Evolutionary conservation across 2,113 vertebrate genomes (phyloP).

Genomic region (Aepyceros melampus): DNA sequence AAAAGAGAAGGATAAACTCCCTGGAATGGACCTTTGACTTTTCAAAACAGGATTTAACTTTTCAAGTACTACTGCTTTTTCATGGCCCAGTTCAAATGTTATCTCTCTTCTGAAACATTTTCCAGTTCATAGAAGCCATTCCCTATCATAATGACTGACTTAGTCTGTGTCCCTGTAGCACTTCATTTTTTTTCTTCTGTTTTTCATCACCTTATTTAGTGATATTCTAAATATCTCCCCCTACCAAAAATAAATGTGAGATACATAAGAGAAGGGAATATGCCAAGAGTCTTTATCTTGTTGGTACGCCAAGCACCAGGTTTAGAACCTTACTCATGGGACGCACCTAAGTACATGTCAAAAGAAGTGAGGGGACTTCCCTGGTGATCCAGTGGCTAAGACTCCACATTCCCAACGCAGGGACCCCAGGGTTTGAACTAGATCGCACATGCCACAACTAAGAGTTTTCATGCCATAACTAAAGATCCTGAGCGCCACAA

Average conservation of each 20-base stretch:
- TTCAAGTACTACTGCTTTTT: background rate
- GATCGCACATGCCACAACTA: background rate
- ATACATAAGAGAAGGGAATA: background rate
- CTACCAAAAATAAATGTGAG: background rate
- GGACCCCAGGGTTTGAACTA: background rate
- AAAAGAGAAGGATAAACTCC: background rate
- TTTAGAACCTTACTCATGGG: background rate
- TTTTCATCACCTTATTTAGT: background rate
- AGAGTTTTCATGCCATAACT: background rate
- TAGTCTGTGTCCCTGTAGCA: background rate
- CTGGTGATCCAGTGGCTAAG: background rate
- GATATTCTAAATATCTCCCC: background rate
- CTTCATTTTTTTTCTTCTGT: background rate
- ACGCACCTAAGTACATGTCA: background rate
- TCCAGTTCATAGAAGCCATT: background rate
- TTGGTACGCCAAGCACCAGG: background rate
- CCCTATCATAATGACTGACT: background rate
- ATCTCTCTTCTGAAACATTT: background rate
- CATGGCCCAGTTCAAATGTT: background rate
- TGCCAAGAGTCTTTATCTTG: background rate
- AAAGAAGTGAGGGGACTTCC: background rate
- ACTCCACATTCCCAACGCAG: background rate
- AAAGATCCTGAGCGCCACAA: background rate
- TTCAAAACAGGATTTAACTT: background rate
- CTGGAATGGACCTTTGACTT: background rate